Evolutionary conservation across 1,140 invertebrate genomes (phyloP).

Genomic region (Mycetomoellerius zeteki): DNA sequence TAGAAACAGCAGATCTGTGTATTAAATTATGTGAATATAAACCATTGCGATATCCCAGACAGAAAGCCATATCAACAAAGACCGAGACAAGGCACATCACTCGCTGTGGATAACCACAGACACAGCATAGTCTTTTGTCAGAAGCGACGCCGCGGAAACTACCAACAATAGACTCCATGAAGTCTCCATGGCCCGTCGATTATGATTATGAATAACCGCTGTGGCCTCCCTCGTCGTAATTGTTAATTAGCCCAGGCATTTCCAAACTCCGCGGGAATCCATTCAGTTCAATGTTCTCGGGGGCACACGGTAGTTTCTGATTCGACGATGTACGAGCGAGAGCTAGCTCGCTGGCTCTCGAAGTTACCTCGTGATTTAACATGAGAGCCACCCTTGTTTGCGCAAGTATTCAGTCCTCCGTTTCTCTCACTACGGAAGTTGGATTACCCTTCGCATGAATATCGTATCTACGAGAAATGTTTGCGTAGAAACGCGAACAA

Average conservation of each 20-base stretch:
- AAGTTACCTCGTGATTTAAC: constrained; percentile 84
- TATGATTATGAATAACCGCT: constrained; percentile 68
- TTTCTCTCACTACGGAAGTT: constrained; percentile 65
- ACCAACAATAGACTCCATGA: constrained; percentile 68
- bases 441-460: constrained; percentile 64
- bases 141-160: constrained; percentile 37
- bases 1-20: not conserved
- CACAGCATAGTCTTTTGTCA: constrained; percentile 43
- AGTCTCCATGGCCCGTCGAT: constrained; percentile 66
- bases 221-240: constrained; percentile 53
- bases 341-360: constrained; percentile 31
- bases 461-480: constrained; percentile 74
- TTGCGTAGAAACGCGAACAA: constrained; percentile 81
- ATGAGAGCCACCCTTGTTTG: constrained; percentile 68
- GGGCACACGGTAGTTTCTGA: constrained; percentile 53
- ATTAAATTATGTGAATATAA: constrained; percentile 48
- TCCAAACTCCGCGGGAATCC: constrained; percentile 56
- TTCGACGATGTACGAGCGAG: constrained; percentile 49
- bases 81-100: constrained; percentile 64
- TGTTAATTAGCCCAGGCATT: constrained; percentile 72
- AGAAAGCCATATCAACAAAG: constrained; percentile 52
- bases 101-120: constrained; percentile 66
- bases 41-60: constrained; percentile 41
- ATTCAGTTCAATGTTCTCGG: constrained; percentile 40
- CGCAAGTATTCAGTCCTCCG: constrained; percentile 65